These are phyloP conservation scores for Mohoua ochrocephala DNA, from an alignment of 2,113 vertebrate genomes.

Conservation along the genomic window DNA sequence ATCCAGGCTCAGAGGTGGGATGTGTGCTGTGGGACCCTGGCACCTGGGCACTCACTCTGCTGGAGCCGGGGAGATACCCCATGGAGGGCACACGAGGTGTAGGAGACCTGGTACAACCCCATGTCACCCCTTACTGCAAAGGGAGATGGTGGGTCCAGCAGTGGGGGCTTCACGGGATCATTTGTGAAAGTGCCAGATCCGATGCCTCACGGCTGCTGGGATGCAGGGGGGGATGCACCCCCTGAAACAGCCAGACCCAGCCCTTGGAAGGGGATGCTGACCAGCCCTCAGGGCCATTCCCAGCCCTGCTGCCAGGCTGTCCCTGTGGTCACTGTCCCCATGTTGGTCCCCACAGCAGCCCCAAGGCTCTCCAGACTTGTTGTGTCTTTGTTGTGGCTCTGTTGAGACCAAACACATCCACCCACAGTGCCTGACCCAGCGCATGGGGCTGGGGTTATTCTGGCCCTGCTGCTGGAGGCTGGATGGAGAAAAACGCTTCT, in stretches of 20 bases:
- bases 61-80: background rate
- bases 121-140: fast-evolving
- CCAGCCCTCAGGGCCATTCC: background rate
- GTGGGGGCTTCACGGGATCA: fast-evolving
- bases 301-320: background rate
- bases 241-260: fast-evolving
- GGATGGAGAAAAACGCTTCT: background rate
- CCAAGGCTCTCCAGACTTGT: fast-evolving
- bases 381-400: background rate
- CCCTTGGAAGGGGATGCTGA: no score
- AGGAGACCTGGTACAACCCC: fast-evolving
- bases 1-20: background rate
- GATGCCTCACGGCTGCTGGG: fast-evolving
- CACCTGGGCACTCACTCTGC: fast-evolving
- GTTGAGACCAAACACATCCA: background rate
- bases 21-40: background rate
- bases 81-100: fast-evolving
- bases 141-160: background rate
- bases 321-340: fast-evolving
- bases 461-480: background rate
- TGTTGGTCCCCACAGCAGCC: background rate
- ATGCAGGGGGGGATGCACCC: background rate
- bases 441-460: fast-evolving
- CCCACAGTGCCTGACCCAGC: background rate
- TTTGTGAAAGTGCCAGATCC: background rate